Percentiles rank a stretch among this genome's conserved stretches.
These are phyloP conservation scores for Calliopsis andreniformis DNA, from an alignment of 1,140 invertebrate genomes.

Conservation along the genomic window DNA sequence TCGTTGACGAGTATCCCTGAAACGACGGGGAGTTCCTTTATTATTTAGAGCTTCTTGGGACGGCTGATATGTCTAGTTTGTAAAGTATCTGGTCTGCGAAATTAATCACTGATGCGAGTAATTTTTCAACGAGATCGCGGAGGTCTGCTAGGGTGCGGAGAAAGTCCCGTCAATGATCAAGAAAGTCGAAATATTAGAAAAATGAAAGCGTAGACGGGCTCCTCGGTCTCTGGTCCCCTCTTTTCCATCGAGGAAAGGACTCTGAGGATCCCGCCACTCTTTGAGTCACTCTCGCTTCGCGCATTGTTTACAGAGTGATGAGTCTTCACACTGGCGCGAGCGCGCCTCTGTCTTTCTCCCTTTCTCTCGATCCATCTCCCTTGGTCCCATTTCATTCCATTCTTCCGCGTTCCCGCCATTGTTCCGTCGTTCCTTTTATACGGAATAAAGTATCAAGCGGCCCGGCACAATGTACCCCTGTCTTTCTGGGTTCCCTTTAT, in stretches of 20 bases:
- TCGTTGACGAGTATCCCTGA: neutral
- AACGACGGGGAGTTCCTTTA: neutral
- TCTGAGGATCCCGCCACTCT: slow-evolving; percentile 70
- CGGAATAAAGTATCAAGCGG: slow-evolving; percentile 80
- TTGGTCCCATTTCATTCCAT: slow-evolving; percentile 77
- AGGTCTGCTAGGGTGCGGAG: slow-evolving; percentile 2
- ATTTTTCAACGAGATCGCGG: slow-evolving; percentile 20
- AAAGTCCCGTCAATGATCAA: slow-evolving; percentile 37
- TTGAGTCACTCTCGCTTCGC: slow-evolving; percentile 73
- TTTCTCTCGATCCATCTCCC: slow-evolving; percentile 69
- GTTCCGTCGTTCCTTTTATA: slow-evolving; percentile 79
- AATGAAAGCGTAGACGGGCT: slow-evolving; percentile 48
- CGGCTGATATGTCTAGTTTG: neutral
- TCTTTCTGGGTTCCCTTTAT: slow-evolving; percentile 69
- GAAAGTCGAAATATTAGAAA: slow-evolving; percentile 59
- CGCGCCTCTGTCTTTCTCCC: slow-evolving; percentile 62
- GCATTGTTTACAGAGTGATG: slow-evolving; percentile 80
- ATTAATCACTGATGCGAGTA: neutral
- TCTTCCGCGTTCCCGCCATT: slow-evolving; percentile 78
- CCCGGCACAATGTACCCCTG: slow-evolving; percentile 78
- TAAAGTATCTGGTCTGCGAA: neutral
- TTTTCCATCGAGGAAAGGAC: slow-evolving; percentile 54
- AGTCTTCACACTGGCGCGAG: slow-evolving; percentile 79
- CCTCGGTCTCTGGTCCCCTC: slow-evolving; percentile 52
- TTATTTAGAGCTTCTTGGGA: too few relatives aligned